phyloP scores from a whole-genome alignment of 1,140 invertebrate genomes.

The Coelopa frigida region DNA sequence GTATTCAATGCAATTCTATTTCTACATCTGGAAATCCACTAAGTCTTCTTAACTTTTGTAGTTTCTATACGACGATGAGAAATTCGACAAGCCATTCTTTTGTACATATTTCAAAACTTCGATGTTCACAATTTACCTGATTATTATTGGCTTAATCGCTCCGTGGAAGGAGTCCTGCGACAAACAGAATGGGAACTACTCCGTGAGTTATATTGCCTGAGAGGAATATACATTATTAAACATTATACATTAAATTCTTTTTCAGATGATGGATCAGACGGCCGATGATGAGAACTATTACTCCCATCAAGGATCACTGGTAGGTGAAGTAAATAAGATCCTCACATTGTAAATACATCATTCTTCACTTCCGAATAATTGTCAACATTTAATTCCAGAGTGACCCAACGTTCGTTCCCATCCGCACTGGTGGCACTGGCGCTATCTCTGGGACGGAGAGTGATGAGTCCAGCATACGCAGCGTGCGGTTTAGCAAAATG shows the following conservation, averaged over 20 bases:
- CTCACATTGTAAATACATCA: not conserved
- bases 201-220: constrained; percentile 50
- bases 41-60: constrained; percentile 47
- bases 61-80: constrained; percentile 74
- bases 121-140: constrained; percentile 77
- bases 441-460: constrained; percentile 71
- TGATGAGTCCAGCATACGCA: constrained; percentile 68
- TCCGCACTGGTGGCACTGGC: constrained; percentile 59
- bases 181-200: constrained; percentile 55
- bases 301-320: constrained; percentile 21
- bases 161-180: constrained; percentile 75
- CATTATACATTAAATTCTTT: not conserved
- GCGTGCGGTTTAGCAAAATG: constrained; percentile 76
- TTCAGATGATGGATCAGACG: constrained; percentile 56
- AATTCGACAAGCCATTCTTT: constrained; percentile 82
- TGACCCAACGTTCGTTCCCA: constrained; percentile 74
- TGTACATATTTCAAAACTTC: constrained; percentile 82
- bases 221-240: too few relatives aligned
- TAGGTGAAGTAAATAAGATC: not conserved
- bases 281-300: constrained; percentile 62
- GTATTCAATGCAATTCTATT: constrained; percentile 45
- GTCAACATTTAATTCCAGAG: constrained; percentile 52
- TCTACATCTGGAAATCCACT: not conserved
- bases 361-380: not conserved
- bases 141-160: constrained; percentile 73